Evolutionary conservation across 2,113 vertebrate genomes (phyloP).

Genomic region (Tetrax tetrax): DNA sequence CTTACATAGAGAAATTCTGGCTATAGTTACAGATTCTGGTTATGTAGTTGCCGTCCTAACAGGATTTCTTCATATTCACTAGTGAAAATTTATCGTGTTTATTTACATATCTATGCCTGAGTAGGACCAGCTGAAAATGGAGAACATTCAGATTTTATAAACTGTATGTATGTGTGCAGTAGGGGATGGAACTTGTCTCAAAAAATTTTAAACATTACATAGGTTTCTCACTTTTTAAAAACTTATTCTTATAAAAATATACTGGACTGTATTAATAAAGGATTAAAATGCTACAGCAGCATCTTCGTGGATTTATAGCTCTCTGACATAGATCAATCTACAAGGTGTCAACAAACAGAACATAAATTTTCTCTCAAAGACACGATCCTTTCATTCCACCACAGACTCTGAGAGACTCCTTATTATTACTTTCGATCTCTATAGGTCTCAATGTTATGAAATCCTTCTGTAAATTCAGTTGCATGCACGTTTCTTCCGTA

Average conservation of each 20-base stretch:
- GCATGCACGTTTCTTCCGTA: not conserved
- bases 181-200: not conserved
- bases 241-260: not conserved
- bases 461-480: conserved; percentile 54
- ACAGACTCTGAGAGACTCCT: conserved; percentile 18
- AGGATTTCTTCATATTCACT: not conserved
- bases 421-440: conserved; percentile 59
- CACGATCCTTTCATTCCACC: not conserved
- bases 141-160: not conserved
- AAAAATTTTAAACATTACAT: not conserved
- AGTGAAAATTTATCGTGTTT: not conserved
- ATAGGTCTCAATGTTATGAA: conserved; percentile 26
- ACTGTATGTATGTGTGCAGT: not conserved
- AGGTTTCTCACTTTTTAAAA: not conserved
- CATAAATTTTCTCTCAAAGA: conserved; percentile 41
- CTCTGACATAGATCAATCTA: conserved; percentile 48
- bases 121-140: not conserved
- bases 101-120: not conserved
- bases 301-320: conserved; percentile 60
- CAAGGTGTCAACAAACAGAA: conserved; percentile 7
- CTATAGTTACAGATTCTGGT: not conserved
- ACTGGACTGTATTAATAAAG: not conserved
- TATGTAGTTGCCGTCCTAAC: not conserved
- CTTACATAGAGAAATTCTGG: not conserved
- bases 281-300: not conserved